phyloP scores from a whole-genome alignment of 30 jellyfish, hydroid and myxozoan species.

The Catostylus mosaicus region DNA sequence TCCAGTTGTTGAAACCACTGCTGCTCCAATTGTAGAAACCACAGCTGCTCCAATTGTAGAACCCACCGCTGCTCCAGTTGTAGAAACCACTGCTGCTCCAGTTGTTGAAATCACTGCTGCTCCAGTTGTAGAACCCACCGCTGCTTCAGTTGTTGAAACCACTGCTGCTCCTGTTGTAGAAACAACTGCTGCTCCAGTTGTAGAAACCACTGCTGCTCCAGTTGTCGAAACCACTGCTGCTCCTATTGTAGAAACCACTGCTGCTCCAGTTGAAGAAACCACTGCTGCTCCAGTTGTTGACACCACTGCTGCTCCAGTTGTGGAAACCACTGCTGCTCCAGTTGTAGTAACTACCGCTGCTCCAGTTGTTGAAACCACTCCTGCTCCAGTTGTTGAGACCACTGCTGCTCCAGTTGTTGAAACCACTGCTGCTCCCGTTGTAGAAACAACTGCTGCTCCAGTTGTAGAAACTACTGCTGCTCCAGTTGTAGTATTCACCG shows the following conservation, averaged over 20 bases:
- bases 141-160: constrained; percentile 18
- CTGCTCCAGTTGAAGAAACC: constrained; percentile 6
- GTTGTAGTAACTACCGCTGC: constrained; percentile 3
- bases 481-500: constrained; percentile 7
- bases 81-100: constrained; percentile 22
- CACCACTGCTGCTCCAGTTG: constrained; percentile 7
- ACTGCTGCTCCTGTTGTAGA: constrained; percentile 16
- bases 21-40: constrained; percentile 18
- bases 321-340: constrained; percentile 15
- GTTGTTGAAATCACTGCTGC: constrained; percentile 14
- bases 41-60: neutral
- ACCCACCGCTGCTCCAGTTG: constrained; percentile 19
- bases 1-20: constrained; percentile 19
- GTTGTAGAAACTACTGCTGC: constrained; percentile 44
- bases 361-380: neutral
- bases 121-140: constrained; percentile 15
- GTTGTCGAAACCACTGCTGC: constrained; percentile 11
- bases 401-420: constrained; percentile 6
- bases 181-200: constrained; percentile 14
- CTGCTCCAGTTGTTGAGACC: constrained; percentile 20
- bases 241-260: neutral
- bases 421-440: constrained; percentile 13
- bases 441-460: constrained; percentile 7
- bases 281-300: constrained; percentile 20
- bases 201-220: neutral